phyloP scores from a whole-genome alignment of 1,140 invertebrate species.

The Asbolus verrucosus region DNA sequence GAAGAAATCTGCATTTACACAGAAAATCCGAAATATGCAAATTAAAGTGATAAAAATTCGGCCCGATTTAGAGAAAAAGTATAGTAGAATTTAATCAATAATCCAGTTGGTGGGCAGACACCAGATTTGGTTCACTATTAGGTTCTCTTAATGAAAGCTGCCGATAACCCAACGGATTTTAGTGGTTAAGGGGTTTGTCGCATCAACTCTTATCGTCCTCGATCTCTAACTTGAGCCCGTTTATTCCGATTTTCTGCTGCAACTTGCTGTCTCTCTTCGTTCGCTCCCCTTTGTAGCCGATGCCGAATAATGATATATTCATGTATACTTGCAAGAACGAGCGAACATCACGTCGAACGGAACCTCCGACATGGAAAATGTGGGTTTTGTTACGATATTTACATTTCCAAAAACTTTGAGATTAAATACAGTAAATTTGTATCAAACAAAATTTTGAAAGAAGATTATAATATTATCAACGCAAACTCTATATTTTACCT shows the following conservation, averaged over 20 bases:
- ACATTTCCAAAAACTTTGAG: no score
- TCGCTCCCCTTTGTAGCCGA: no score
- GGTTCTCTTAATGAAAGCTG: conserved; percentile 45
- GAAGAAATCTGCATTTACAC: background rate
- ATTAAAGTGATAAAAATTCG: conserved; percentile 31
- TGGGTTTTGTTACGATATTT: no score
- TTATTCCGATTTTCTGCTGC: no score
- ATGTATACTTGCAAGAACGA: conserved; percentile 1
- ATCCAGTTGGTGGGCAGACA: conserved; percentile 23
- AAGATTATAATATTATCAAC: no score
- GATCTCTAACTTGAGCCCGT: conserved; percentile 27
- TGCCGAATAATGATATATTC: conserved; percentile 1
- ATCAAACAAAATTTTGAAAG: no score
- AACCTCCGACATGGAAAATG: no score
- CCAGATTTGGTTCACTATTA: conserved; percentile 47
- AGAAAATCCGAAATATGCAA: conserved; percentile 44
- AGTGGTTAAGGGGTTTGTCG: conserved; percentile 45
- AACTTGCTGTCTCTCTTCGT: no score
- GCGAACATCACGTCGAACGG: background rate
- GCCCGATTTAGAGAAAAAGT: conserved; percentile 17
- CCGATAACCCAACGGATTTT: conserved; percentile 40
- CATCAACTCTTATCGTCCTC: conserved; percentile 33
- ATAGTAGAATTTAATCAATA: conserved; percentile 50
- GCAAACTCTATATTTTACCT: no score
- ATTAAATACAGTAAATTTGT: no score